Percentiles rank a stretch among this genome's conserved stretches.
Conservation (phyloP, 2,113 vertebrate genomes). For the Oophaga pumilio region DNA sequence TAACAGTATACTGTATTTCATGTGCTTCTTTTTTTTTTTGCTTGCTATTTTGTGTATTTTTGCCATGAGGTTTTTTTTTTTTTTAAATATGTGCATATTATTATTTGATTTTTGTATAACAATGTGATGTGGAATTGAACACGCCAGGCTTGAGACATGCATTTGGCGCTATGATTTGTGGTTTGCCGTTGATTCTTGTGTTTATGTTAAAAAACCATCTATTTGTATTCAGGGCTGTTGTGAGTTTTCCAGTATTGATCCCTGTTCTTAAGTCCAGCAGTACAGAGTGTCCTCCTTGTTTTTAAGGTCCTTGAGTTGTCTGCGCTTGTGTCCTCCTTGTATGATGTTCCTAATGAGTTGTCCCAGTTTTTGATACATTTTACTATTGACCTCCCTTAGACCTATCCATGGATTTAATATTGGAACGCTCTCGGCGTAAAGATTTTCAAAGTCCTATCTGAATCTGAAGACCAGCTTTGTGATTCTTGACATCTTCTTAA, state of each 20-base stretch:
- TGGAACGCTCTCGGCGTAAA: background rate
- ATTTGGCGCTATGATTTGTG: background rate
- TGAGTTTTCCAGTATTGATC: slow-evolving; percentile 10
- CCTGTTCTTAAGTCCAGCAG: background rate
- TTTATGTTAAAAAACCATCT: background rate
- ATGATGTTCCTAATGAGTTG: background rate
- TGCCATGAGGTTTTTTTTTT: background rate
- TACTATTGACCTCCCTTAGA: background rate
- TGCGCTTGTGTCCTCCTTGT: background rate
- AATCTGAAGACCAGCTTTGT: slow-evolving; percentile 27
- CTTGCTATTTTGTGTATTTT: background rate
- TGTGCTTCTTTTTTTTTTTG: background rate
- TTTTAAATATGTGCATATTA: background rate
- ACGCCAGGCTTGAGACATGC: too few relatives aligned
- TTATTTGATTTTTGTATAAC: background rate
- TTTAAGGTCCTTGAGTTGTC: background rate
- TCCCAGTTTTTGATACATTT: background rate
- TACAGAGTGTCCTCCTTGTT: background rate
- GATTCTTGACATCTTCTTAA: slow-evolving; percentile 40
- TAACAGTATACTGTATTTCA: background rate
- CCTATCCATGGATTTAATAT: background rate
- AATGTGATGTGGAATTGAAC: background rate
- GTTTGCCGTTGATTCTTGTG: background rate
- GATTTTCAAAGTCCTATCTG: slow-evolving; percentile 24
- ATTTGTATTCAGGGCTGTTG: background rate